Percentiles rank a stretch among this genome's conserved stretches.
These are phyloP conservation scores for Tetragnatha versicolor DNA, from an alignment of 1,140 invertebrate genomes.

Conservation along the genomic window DNA sequence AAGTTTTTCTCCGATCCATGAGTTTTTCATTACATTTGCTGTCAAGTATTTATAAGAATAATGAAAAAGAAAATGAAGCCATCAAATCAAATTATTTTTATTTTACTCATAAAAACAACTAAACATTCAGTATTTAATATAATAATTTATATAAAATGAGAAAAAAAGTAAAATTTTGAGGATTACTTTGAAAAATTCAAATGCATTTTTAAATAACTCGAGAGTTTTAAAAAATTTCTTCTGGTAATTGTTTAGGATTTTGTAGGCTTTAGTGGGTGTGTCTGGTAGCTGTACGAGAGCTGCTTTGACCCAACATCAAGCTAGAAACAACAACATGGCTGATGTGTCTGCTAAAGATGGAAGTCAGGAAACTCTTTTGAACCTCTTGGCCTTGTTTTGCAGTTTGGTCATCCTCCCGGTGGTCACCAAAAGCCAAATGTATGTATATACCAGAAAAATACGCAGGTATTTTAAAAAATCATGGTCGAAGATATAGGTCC, in stretches of 20 bases:
- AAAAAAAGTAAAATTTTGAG: neutral
- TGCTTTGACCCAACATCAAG: slow-evolving; percentile 78
- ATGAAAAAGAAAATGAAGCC: too few species aligned
- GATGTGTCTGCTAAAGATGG: slow-evolving; percentile 95
- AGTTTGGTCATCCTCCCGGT: slow-evolving; percentile 79
- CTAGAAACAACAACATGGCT: slow-evolving; percentile 85
- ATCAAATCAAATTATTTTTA: too few species aligned
- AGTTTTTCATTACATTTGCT: neutral
- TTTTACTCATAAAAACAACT: slow-evolving; percentile 65
- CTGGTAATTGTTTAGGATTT: slow-evolving; percentile 61
- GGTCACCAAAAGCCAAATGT: slow-evolving; percentile 67
- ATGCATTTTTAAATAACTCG: neutral
- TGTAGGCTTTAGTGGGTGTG: slow-evolving; percentile 79
- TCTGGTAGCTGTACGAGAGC: slow-evolving; percentile 91
- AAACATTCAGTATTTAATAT: neutral
- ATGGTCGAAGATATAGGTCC: too few species aligned
- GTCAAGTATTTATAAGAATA: neutral
- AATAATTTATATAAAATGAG: neutral
- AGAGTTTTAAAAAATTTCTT: neutral
- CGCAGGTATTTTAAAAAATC: neutral
- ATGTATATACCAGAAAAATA: slow-evolving; percentile 54
- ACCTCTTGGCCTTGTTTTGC: slow-evolving; percentile 80
- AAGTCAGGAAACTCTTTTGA: slow-evolving; percentile 94
- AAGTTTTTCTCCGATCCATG: slow-evolving; percentile 8
- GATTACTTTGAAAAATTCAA: neutral